Base-by-base conservation (phyloP, 2,888 invertebrate species). In the Phalangium opilio region DNA sequence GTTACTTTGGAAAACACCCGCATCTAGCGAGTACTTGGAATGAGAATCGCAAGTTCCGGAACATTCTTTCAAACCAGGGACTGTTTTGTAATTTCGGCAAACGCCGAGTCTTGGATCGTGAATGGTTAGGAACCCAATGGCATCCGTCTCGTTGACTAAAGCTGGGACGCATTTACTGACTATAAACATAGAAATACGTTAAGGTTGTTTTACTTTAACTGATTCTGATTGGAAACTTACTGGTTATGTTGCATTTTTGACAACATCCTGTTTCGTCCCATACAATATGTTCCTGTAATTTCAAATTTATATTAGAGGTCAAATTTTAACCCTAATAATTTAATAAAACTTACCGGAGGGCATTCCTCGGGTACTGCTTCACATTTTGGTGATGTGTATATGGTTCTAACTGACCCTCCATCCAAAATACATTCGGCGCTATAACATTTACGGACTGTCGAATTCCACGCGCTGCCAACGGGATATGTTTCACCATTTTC, bases 381-480 rank as follows among this genome's bases (percentile, higher is more conserved):
- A 43, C 57, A 57, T 2, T 44, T 38, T 32, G 43, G 43, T 5
- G 21, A 43, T 2, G 48, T 50, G 34, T 50, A 55, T 4, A 51
- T 42, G 7, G 47, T 52, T 33, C 48, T 46, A 4, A 55, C 43
- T 14, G 32, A n/a, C 4, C 43, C 54, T 12, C 43, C 46, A 2
- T 48, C 48, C 12, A 45, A 45, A 35, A 54, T 33, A 43, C 55
- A 55, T 45, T 55, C 51, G 11, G 52, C 55, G 17, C 41, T 47
- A 38, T 41, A 49, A 38, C 54, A 55, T 14, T 48, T 43, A 12
- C 51, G 43, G 12, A 45, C 45, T 10, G 43, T 27, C 14, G 47
- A 51, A 32, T 41, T 48, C 77, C 77, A 78, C 55, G 70, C 73
- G 50, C 75, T 74, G 11, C 75, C 76, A 15, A 74, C 64, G 11